A percentile compares a stretch with the other conserved stretches of the same genome.
These are phyloP conservation scores for Stenoptilia bipunctidactyla DNA, from an alignment of 2,888 invertebrate genomes.

Conservation along the genomic window DNA sequence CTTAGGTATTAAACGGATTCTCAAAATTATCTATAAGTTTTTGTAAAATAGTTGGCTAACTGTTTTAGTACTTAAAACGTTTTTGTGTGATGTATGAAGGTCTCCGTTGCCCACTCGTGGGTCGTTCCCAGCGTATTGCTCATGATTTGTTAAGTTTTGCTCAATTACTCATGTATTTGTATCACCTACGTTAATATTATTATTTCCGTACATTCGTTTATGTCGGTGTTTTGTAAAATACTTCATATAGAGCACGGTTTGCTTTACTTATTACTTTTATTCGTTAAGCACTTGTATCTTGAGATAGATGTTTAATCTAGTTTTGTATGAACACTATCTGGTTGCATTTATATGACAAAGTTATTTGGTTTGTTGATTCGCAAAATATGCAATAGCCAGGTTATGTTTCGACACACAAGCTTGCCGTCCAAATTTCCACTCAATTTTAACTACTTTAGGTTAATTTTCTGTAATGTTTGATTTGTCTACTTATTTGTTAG, in stretches of 20 bases:
- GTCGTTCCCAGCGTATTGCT: conserved; percentile 36
- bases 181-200: conserved; percentile 32
- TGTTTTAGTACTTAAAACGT: no score
- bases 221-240: conserved; percentile 50
- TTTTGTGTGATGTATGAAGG: no score
- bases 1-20: not conserved
- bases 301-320: not conserved
- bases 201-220: conserved; percentile 33
- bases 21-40: not conserved
- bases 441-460: conserved; percentile 21
- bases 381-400: not conserved
- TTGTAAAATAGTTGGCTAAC: no score
- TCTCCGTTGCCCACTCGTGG: no score
- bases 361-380: not conserved
- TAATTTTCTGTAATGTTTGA: not conserved
- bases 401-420: conserved; percentile 13
- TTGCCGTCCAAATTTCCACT: conserved; percentile 61
- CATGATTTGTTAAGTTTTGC: conserved; percentile 68
- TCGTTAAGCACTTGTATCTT: conserved; percentile 35
- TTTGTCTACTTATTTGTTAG: conserved; percentile 15
- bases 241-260: conserved; percentile 63
- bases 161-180: conserved; percentile 55
- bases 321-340: not conserved
- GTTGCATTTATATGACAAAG: not conserved
- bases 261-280: conserved; percentile 53